A percentile compares a stretch with the other conserved stretches of the same genome.
These are phyloP conservation scores for Nasonia vitripennis DNA, from an alignment of 1,140 invertebrate genomes.

Conservation along the genomic window DNA sequence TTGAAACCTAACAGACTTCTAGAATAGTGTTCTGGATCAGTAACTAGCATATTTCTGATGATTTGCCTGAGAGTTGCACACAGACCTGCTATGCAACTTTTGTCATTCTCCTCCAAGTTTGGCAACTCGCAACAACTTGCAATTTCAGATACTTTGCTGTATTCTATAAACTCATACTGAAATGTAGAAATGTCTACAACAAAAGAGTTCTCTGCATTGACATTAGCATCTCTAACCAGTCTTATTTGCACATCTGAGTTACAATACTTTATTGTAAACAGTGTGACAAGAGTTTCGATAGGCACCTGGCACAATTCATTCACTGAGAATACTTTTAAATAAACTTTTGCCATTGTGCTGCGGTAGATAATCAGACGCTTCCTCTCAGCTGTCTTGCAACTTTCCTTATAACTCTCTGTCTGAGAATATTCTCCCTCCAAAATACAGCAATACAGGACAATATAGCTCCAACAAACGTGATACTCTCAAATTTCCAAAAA, in stretches of 20 bases:
- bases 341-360: conserved; percentile 63
- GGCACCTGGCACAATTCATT: conserved; percentile 64
- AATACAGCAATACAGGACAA: conserved; percentile 78
- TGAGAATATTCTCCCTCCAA: conserved; percentile 77
- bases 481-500: conserved; percentile 90
- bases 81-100: conserved; percentile 81
- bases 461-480: conserved; percentile 81
- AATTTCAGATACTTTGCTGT: conserved; percentile 62
- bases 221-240: conserved; percentile 53
- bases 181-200: conserved; percentile 62
- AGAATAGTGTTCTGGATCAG: conserved; percentile 65
- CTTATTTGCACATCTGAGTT: conserved; percentile 64
- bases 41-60: conserved; percentile 69
- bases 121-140: conserved; percentile 77
- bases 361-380: conserved; percentile 65
- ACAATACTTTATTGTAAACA: conserved; percentile 71
- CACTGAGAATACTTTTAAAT: conserved; percentile 66
- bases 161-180: conserved; percentile 57
- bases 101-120: conserved; percentile 75
- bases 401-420: conserved; percentile 77
- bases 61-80: conserved; percentile 83
- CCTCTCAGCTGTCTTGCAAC: conserved; percentile 77
- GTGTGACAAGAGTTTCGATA: conserved; percentile 69
- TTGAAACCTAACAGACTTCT: conserved; percentile 84
- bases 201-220: conserved; percentile 58